phyloP scores from a whole-genome alignment of 2,888 invertebrate species.

The Lepas anatifera region DNA sequence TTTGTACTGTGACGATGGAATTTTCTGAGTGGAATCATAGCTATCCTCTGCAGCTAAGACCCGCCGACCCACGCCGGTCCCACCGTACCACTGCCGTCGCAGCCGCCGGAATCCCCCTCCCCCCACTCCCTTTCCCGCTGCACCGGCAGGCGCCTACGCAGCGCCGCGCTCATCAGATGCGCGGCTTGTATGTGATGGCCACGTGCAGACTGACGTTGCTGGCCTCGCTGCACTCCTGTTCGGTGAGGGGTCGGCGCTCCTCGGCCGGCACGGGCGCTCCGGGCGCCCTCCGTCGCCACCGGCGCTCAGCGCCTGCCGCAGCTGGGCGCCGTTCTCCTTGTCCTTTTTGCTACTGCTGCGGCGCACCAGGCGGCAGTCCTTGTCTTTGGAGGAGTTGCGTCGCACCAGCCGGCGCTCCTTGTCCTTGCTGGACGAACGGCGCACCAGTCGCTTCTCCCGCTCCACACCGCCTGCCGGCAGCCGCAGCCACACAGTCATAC shows the following conservation, averaged over 20 bases:
- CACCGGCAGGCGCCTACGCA: not conserved
- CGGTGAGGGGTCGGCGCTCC: constrained; percentile 27
- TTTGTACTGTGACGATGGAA: constrained; percentile 5
- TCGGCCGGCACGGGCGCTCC: constrained; percentile 15
- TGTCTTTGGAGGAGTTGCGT: constrained; percentile 40
- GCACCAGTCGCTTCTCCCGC: constrained; percentile 30
- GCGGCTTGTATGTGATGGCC: constrained; percentile 41
- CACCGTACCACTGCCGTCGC: too few relatives aligned
- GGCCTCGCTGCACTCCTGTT: constrained; percentile 40
- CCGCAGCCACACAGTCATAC: not conserved
- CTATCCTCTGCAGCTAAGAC: too few relatives aligned
- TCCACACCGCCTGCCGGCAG: not conserved
- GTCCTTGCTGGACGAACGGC: constrained; percentile 40
- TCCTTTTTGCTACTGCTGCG: constrained; percentile 41
- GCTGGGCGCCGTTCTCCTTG: constrained; percentile 38
- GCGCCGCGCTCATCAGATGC: constrained; percentile 32
- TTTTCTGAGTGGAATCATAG: not conserved
- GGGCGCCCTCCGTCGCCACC: constrained; percentile 6
- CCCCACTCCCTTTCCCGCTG: too few relatives aligned
- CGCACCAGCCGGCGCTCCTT: constrained; percentile 38
- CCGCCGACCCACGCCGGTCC: too few relatives aligned
- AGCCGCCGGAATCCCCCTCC: too few relatives aligned
- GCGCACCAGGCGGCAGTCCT: constrained; percentile 36
- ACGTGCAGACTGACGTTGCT: constrained; percentile 41
- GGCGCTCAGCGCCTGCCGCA: constrained; percentile 9